Percentiles rank a stretch among this genome's conserved stretches.
phyloP scores from a whole-genome alignment of 35 echinoderm and acorn worm genomes.

The Apostichopus californicus region DNA sequence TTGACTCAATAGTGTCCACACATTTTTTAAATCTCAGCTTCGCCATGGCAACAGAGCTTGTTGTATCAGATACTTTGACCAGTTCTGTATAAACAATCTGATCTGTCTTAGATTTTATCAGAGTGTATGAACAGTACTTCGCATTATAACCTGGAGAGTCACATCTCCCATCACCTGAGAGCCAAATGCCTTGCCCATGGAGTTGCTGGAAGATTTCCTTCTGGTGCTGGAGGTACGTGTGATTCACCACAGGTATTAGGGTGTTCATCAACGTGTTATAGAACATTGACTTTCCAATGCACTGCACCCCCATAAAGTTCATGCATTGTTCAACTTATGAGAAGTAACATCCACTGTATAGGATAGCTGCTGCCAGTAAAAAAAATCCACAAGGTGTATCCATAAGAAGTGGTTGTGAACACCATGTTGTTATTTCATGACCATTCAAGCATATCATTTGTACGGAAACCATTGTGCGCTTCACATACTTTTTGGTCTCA shows the following conservation, averaged over 20 bases:
- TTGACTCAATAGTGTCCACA: background rate
- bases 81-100: slow-evolving; percentile 39
- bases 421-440: slow-evolving; percentile 23
- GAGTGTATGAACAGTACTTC: too few species aligned
- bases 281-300: background rate
- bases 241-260: too few species aligned
- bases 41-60: slow-evolving; percentile 65
- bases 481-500: background rate
- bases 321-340: background rate
- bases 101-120: slow-evolving; percentile 43
- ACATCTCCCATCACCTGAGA: background rate
- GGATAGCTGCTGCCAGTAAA: slow-evolving; percentile 49
- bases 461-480: slow-evolving; percentile 19
- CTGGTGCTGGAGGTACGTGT: background rate
- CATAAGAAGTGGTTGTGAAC: slow-evolving; percentile 43
- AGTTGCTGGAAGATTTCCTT: too few species aligned
- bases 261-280: background rate
- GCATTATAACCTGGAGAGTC: too few species aligned
- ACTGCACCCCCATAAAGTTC: slow-evolving; percentile 31
- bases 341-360: slow-evolving; percentile 49
- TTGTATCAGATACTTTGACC: background rate
- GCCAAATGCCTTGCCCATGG: background rate
- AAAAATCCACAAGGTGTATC: slow-evolving; percentile 43
- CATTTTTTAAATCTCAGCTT: slow-evolving; percentile 44
- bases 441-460: slow-evolving; percentile 3